A percentile compares a stretch with the other conserved stretches of the same genome.
Evolutionary conservation across 1,140 invertebrate genomes (phyloP).

Genomic region (Myzus persicae): DNA sequence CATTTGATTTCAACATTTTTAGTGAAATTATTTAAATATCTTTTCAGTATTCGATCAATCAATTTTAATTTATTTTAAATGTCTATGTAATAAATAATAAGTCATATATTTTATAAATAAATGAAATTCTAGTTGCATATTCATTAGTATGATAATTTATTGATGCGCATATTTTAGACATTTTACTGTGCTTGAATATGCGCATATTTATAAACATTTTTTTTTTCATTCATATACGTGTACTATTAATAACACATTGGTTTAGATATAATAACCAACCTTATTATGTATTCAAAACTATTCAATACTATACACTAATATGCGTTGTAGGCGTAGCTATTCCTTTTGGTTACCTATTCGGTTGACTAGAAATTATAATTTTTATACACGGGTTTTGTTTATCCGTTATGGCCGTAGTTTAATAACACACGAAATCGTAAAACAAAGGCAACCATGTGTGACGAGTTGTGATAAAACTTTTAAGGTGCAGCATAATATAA

Average conservation of each 20-base stretch:
- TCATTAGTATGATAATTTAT: constrained; percentile 11
- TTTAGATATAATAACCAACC: background rate
- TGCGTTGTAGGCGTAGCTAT: background rate
- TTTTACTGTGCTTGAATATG: background rate
- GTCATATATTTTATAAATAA: background rate
- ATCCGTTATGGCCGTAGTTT: background rate
- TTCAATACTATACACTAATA: background rate
- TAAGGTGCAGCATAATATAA: background rate
- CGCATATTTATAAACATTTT: background rate
- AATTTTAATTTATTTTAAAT: background rate
- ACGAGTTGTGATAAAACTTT: background rate
- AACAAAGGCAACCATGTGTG: background rate
- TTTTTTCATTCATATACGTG: background rate
- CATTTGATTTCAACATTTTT: background rate
- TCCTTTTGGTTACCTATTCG: background rate
- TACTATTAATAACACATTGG: background rate
- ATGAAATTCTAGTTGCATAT: background rate
- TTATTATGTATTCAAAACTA: background rate
- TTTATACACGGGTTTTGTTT: background rate
- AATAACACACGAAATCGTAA: background rate
- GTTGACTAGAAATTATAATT: background rate
- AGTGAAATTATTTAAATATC: background rate
- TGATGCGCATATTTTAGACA: background rate
- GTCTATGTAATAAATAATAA: background rate
- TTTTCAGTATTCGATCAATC: background rate